Evolutionary conservation across 1,140 invertebrate genomes (phyloP), one percentile per base, ranked within the genome.

Genomic region (Ceratitis capitata): DNA sequence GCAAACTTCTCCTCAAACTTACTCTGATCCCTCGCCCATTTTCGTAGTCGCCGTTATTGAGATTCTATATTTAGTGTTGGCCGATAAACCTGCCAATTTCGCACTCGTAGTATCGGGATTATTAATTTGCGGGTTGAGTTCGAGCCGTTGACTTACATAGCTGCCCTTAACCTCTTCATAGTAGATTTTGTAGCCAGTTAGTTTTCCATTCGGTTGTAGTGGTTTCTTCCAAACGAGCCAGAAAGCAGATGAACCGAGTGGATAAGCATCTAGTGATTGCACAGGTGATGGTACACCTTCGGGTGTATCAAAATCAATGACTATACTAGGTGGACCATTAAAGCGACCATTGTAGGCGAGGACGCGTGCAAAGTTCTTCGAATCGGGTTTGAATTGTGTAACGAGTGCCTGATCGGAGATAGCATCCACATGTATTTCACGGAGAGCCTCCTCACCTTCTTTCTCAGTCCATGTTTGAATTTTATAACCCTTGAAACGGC

Each of bases 401-500:
- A 98, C 95, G n/a, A 96, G 89, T 42, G 95, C 95, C 61, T 93
- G 93, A 1, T 95, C 96, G 0, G 94, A 94, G 88, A 96, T 95
- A 1, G 94, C 94, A 88, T 95, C 95, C n/a, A 97, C 94, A 69
- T 96, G 94, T 69, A 97, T 96, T 92, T 98, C 97, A 83, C 96
- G 94, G 69, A 95, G 92, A 12, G 94, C 94, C 85, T 96, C 94
- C 88, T 96, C 95, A 49, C 95, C 95, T 64, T 96, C 96, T 56
- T 93, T 93, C n/a, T 97, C 96, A 5, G 96, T 97, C 98, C 98
- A 99, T 1, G 96, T 98, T 92, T 98, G 96, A 84, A 99, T 97
- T 92, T 98, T 98, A 92, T 99, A 99, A 14, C 98, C 98, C 88
- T 96, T 96, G 91, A 99, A 98, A 91, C 98, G 96, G n/a, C 98